Evolutionary conservation across 2,888 invertebrate species (phyloP).

Genomic region (Synergus umbraculus): DNA sequence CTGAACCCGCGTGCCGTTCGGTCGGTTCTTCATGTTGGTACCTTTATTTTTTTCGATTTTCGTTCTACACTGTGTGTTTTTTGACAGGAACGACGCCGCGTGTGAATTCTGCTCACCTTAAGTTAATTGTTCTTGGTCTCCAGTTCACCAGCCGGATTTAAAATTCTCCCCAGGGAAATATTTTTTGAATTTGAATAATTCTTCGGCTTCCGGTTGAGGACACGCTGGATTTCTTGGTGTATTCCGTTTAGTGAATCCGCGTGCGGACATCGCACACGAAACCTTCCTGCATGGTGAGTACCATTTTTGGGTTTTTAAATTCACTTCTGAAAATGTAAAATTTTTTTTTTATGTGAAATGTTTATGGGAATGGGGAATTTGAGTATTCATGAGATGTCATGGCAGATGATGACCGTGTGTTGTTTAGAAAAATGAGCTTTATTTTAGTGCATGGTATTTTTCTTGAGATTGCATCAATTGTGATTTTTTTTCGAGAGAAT

Average conservation of each 20-base stretch:
- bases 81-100: conserved; percentile 42
- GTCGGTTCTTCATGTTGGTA: conserved; percentile 49
- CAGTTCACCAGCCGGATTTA: not conserved
- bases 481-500: not conserved
- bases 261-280: conserved; percentile 52
- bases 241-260: conserved; percentile 52
- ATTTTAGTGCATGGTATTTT: not conserved
- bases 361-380: no score
- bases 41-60: conserved; percentile 53
- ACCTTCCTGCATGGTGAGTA: conserved; percentile 55
- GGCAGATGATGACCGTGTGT: no score
- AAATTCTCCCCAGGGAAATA: not conserved
- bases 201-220: conserved; percentile 45
- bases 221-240: conserved; percentile 47
- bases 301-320: not conserved
- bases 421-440: no score
- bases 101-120: not conserved
- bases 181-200: not conserved
- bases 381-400: no score
- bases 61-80: conserved; percentile 63
- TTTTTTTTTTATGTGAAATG: not conserved
- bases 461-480: not conserved
- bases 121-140: not conserved
- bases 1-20: conserved; percentile 76
- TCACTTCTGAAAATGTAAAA: not conserved